These are phyloP conservation scores for Clarias gariepinus DNA, from an alignment of 2,113 vertebrate genomes.

Conservation along the genomic window DNA sequence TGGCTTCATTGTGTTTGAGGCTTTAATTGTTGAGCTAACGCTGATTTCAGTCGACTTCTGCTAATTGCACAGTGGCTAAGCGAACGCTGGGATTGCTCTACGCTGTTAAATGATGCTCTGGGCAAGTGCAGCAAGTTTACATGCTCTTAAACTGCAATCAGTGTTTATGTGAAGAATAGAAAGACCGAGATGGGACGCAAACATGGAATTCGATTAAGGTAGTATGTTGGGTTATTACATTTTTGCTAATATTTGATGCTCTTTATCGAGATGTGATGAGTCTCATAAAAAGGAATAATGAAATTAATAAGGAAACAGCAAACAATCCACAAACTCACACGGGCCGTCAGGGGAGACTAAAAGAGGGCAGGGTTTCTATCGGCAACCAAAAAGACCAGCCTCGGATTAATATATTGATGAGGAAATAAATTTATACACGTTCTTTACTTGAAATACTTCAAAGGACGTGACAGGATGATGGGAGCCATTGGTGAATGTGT, in stretches of 20 bases:
- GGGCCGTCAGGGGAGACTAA: background rate
- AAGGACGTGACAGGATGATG: constrained; percentile 75
- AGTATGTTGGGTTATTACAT: background rate
- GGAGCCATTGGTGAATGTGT: constrained; percentile 54
- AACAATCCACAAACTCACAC: background rate
- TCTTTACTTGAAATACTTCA: constrained; percentile 74
- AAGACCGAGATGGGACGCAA: background rate
- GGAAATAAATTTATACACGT: constrained; percentile 71
- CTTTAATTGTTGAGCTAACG: constrained; percentile 43
- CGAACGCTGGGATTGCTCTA: constrained; percentile 10
- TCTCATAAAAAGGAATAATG: background rate
- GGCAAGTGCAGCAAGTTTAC: background rate
- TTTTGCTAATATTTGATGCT: background rate
- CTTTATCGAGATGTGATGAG: background rate
- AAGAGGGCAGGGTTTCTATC: constrained; percentile 46
- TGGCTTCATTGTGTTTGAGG: constrained; percentile 8
- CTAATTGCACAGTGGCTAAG: constrained; percentile 23
- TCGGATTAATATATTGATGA: constrained; percentile 67
- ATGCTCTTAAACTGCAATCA: background rate
- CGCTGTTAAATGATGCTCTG: constrained; percentile 10
- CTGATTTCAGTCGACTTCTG: constrained; percentile 37
- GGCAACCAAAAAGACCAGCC: constrained; percentile 68
- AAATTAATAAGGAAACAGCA: background rate
- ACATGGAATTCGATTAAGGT: background rate
- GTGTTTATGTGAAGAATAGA: background rate